Conservation (phyloP, 2,888 invertebrate genomes). For the Himalopsyche tibetana region DNA sequence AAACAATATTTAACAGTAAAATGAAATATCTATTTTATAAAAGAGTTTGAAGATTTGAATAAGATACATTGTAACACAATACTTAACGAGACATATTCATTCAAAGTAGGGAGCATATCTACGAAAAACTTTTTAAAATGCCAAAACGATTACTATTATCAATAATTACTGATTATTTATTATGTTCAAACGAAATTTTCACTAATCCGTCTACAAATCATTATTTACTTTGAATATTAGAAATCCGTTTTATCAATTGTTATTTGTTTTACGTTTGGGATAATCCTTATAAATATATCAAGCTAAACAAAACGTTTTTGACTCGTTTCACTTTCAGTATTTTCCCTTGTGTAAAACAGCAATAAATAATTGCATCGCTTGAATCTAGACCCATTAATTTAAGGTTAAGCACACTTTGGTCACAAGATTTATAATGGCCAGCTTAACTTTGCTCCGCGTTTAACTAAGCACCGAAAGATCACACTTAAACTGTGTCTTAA, state of each 20-base stretch:
- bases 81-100: no score
- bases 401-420: slow-evolving; percentile 57
- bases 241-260: slow-evolving; percentile 27
- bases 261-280: slow-evolving; percentile 22
- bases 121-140: no score
- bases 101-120: no score
- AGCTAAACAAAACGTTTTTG: background rate
- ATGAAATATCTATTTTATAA: no score
- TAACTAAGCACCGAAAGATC: slow-evolving; percentile 42
- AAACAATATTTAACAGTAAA: no score
- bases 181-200: background rate
- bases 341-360: slow-evolving; percentile 8
- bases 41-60: no score
- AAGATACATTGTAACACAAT: no score
- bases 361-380: slow-evolving; percentile 58
- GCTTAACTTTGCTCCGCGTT: slow-evolving; percentile 30
- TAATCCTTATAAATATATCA: slow-evolving; percentile 32
- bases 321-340: slow-evolving; percentile 28
- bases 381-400: slow-evolving; percentile 59
- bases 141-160: background rate
- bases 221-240: slow-evolving; percentile 4
- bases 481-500: slow-evolving; percentile 11
- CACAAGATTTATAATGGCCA: slow-evolving; percentile 58
- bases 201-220: background rate
- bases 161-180: background rate